Evolutionary conservation across 2,888 invertebrate species (phyloP).

Genomic region (Ophioninae sp.): DNA sequence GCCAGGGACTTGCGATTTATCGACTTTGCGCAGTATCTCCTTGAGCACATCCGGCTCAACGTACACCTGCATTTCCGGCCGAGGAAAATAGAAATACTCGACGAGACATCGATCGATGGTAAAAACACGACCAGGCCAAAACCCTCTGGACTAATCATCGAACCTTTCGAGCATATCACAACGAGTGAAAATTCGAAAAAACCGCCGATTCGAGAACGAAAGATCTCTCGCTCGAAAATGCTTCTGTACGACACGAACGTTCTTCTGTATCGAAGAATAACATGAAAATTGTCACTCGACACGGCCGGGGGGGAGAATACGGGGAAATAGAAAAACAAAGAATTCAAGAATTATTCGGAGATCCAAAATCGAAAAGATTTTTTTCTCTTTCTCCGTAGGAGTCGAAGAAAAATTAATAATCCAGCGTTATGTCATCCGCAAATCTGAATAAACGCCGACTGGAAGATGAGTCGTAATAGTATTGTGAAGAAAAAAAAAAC

Average conservation of each 20-base stretch:
- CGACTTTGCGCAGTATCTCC: constrained; percentile 67
- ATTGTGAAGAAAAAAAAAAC: neutral
- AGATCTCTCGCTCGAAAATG: constrained; percentile 67
- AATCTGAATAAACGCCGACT: constrained; percentile 34
- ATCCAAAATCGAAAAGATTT: constrained; percentile 10
- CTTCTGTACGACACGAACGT: constrained; percentile 61
- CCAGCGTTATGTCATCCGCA: constrained; percentile 15
- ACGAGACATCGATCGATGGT: constrained; percentile 36
- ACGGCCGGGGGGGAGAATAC: constrained; percentile 5
- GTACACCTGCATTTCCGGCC: constrained; percentile 71
- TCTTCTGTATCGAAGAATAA: constrained; percentile 47
- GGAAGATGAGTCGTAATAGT: constrained; percentile 47
- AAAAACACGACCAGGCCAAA: neutral
- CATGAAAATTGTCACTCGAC: constrained; percentile 42
- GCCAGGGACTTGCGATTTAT: constrained; percentile 58
- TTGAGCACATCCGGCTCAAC: constrained; percentile 70
- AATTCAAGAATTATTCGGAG: constrained; percentile 5
- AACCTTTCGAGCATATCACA: constrained; percentile 38
- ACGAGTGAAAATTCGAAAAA: neutral
- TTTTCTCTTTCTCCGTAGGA: constrained; percentile 22
- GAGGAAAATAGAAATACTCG: constrained; percentile 44
- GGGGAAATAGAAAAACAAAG: neutral
- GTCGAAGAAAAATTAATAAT: constrained; percentile 16
- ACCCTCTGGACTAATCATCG: constrained; percentile 1
- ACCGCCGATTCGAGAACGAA: neutral